phyloP scores from a whole-genome alignment of 2,888 invertebrate genomes.

The Lumbricus terrestris region DNA sequence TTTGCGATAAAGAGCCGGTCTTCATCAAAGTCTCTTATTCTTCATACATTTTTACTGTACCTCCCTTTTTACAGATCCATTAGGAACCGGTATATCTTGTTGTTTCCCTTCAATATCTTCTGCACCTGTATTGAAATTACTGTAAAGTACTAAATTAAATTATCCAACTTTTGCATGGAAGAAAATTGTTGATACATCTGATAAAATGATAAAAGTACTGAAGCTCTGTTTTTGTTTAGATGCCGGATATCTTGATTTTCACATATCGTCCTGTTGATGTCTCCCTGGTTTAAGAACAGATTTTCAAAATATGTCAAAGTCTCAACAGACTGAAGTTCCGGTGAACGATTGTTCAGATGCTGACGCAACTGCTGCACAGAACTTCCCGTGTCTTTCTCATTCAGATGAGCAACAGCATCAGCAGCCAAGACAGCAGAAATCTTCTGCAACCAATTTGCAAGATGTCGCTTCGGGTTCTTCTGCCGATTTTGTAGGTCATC shows the following conservation, averaged over 20 bases:
- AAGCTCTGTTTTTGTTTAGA: not conserved
- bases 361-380: not conserved
- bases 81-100: too few relatives aligned
- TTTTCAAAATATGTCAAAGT: not conserved
- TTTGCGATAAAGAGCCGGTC: too few relatives aligned
- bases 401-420: not conserved
- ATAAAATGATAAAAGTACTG: not conserved
- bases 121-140: not conserved
- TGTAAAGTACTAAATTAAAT: not conserved
- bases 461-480: not conserved
- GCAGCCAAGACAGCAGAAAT: not conserved
- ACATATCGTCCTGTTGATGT: not conserved
- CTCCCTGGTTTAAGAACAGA: not conserved
- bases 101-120: too few relatives aligned
- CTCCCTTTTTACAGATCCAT: too few relatives aligned
- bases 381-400: not conserved
- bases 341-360: not conserved
- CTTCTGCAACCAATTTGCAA: not conserved
- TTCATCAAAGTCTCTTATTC: too few relatives aligned
- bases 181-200: not conserved
- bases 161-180: not conserved
- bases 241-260: not conserved
- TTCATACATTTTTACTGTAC: too few relatives aligned
- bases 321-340: not conserved
- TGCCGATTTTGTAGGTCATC: not conserved